Conservation (phyloP, 2,888 invertebrate genomes). For the Pharmacophagus antenor region DNA sequence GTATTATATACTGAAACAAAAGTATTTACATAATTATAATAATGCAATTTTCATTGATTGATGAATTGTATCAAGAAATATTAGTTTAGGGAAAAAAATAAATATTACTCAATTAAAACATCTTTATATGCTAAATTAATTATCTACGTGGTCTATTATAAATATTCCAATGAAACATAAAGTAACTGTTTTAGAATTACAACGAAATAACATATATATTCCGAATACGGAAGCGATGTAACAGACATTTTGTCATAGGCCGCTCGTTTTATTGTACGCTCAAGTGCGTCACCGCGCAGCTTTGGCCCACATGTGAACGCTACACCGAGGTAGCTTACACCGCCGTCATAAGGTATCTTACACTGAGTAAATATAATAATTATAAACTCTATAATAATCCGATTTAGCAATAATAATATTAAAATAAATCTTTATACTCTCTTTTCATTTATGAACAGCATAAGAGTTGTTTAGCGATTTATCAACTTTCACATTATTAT, state of each 20-base stretch:
- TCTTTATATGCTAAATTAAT: too few species aligned
- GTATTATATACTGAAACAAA: too few species aligned
- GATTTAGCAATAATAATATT: background rate
- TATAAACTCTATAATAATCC: background rate
- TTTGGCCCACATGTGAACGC: constrained; percentile 44
- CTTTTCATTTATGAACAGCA: background rate
- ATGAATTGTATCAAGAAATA: too few species aligned
- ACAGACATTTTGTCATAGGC: constrained; percentile 12
- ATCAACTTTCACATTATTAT: background rate
- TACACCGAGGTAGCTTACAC: background rate
- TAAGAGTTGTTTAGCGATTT: background rate
- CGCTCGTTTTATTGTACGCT: constrained; percentile 35
- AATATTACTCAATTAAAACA: too few species aligned
- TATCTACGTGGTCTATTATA: too few species aligned
- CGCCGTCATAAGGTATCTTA: background rate
- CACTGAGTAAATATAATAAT: background rate
- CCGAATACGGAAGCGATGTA: constrained; percentile 26
- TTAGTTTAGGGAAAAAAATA: too few species aligned
- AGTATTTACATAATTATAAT: too few species aligned
- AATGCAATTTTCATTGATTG: too few species aligned
- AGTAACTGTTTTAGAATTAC: constrained; percentile 2
- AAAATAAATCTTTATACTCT: background rate
- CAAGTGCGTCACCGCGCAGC: constrained; percentile 48
- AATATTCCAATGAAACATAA: too few species aligned
- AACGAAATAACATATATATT: background rate